phyloP scores from a whole-genome alignment of 2,888 invertebrate species.

The Zele albiditarsus region DNA sequence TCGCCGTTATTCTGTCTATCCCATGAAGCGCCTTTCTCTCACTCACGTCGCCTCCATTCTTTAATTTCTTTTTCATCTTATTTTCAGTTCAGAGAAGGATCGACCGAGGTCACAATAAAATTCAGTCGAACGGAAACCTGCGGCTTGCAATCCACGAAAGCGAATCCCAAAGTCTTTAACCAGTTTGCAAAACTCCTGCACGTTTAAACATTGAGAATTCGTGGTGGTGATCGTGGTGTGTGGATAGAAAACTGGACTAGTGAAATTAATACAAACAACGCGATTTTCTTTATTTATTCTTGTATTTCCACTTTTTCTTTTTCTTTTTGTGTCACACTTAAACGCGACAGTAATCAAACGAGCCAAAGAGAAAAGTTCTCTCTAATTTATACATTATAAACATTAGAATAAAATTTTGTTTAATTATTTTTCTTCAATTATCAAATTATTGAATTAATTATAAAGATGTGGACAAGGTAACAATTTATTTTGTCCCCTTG shows the following conservation, averaged over 20 bases:
- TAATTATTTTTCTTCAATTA: not conserved
- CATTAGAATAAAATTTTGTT: no score
- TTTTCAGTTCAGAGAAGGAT: constrained; percentile 5
- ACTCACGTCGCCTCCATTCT: not conserved
- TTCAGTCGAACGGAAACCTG: constrained; percentile 11
- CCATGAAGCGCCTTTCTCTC: not conserved
- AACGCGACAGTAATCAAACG: no score
- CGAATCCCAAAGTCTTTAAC: not conserved
- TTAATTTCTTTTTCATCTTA: not conserved
- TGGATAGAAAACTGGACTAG: not conserved
- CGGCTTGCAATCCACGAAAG: constrained; percentile 17
- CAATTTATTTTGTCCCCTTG: not conserved
- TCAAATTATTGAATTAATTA: not conserved
- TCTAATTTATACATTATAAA: no score
- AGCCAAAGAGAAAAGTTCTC: no score
- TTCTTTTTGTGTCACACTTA: no score
- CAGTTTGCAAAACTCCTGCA: not conserved
- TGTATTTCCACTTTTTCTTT: no score
- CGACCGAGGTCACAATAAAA: constrained; percentile 11
- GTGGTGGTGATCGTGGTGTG: not conserved
- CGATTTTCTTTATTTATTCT: not conserved
- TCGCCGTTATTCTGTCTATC: not conserved
- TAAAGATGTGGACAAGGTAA: not conserved
- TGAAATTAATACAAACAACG: not conserved
- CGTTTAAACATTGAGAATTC: not conserved